Conservation (phyloP, 2,888 invertebrate genomes). For the Drosophila emarginata region DNA sequence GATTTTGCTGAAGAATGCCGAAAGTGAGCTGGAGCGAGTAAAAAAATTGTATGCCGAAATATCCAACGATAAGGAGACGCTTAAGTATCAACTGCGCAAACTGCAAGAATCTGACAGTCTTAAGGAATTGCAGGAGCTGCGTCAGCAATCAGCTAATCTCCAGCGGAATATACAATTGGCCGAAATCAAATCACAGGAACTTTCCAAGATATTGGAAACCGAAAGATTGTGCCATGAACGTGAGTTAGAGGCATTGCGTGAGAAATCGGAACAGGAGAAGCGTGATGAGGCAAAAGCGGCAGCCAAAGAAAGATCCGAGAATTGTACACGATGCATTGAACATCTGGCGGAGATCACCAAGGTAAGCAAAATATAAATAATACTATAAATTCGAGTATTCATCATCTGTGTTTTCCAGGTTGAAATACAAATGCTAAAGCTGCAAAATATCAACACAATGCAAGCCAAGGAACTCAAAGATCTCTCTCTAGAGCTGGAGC, state of each 20-base stretch:
- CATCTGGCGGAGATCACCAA: slow-evolving; percentile 76
- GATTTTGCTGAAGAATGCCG: slow-evolving; percentile 84
- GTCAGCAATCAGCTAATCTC: slow-evolving; percentile 84
- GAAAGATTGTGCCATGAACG: slow-evolving; percentile 82
- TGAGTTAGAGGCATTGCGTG: slow-evolving; percentile 69
- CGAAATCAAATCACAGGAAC: slow-evolving; percentile 79
- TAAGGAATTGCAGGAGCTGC: slow-evolving; percentile 84
- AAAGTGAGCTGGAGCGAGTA: slow-evolving; percentile 84
- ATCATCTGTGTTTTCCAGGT: slow-evolving; percentile 55
- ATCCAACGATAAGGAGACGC: slow-evolving; percentile 85
- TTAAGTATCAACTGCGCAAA: slow-evolving; percentile 84
- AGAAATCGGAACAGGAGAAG: slow-evolving; percentile 71
- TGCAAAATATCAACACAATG: slow-evolving; percentile 72
- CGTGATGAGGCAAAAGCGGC: slow-evolving; percentile 45
- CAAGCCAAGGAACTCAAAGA: slow-evolving; percentile 75
- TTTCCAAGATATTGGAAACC: slow-evolving; percentile 84
- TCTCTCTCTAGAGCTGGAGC: slow-evolving; percentile 76
- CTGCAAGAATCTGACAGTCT: slow-evolving; percentile 83
- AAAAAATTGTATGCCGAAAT: slow-evolving; percentile 85
- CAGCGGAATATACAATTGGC: slow-evolving; percentile 81
- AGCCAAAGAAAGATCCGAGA: slow-evolving; percentile 58
- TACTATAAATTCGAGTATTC: neutral
- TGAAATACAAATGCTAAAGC: slow-evolving; percentile 79
- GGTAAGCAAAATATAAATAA: slow-evolving; percentile 49
- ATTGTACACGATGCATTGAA: slow-evolving; percentile 79